Percentiles rank a stretch among this genome's conserved stretches.
Conservation (phyloP, 2,888 invertebrate species). For the Mystacides longicornis region DNA sequence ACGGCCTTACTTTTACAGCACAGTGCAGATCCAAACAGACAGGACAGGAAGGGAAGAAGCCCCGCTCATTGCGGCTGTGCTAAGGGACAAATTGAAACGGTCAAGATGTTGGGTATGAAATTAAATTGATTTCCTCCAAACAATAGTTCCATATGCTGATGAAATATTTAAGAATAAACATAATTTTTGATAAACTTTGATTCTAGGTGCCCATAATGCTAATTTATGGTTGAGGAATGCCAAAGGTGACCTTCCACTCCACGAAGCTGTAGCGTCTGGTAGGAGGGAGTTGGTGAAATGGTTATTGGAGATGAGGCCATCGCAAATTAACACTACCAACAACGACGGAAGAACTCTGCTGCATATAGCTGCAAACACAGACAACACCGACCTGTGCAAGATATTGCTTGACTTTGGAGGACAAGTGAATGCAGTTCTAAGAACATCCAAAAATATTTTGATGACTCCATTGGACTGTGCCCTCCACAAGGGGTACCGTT, state of each 20-base stretch:
- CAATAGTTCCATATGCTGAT: background rate
- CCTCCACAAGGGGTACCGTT: constrained; percentile 74
- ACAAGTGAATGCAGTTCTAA: constrained; percentile 75
- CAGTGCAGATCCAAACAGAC: constrained; percentile 86
- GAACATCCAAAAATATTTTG: constrained; percentile 74
- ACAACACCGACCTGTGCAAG: constrained; percentile 89
- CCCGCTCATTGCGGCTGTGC: constrained; percentile 94
- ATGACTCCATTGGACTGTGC: constrained; percentile 91
- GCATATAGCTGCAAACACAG: constrained; percentile 90
- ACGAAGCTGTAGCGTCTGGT: constrained; percentile 92
- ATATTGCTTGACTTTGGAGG: constrained; percentile 77
- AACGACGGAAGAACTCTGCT: constrained; percentile 89
- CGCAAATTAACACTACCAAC: constrained; percentile 80
- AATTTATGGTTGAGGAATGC: constrained; percentile 90
- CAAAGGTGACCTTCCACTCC: constrained; percentile 89
- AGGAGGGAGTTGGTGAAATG: constrained; percentile 82
- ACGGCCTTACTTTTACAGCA: constrained; percentile 81
- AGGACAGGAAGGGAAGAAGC: constrained; percentile 86
- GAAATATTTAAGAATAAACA: background rate
- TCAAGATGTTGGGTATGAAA: constrained; percentile 57
- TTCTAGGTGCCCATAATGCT: constrained; percentile 66
- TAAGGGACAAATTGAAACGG: constrained; percentile 87
- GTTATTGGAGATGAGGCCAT: constrained; percentile 76
- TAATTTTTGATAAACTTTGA: background rate
- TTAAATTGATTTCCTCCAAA: background rate